Conservation (phyloP, 1,140 invertebrate species). For the Episyrphus balteatus region DNA sequence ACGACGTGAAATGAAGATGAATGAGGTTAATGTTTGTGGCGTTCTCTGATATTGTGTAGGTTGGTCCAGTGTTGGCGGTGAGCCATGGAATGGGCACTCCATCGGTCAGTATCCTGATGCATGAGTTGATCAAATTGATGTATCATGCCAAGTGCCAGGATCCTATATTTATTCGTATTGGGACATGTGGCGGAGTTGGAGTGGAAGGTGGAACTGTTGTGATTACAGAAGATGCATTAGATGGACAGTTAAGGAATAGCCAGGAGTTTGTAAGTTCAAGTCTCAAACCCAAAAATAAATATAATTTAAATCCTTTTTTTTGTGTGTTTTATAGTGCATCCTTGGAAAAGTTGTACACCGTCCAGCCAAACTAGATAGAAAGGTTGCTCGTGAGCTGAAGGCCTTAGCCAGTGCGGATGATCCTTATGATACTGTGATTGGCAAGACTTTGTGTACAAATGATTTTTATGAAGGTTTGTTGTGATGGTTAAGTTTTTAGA, state of each 20-base stretch:
- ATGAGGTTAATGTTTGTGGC: neutral
- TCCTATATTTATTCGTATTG: conserved; percentile 83
- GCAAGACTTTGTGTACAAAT: conserved; percentile 91
- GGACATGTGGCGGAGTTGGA: conserved; percentile 88
- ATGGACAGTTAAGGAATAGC: conserved; percentile 61
- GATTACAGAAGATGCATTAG: conserved; percentile 76
- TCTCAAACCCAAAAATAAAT: neutral
- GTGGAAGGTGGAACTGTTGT: conserved; percentile 79
- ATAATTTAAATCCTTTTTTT: conserved; percentile 1
- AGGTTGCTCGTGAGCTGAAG: conserved; percentile 67
- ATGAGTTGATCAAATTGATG: conserved; percentile 89
- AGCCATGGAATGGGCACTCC: conserved; percentile 92
- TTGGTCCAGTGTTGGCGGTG: conserved; percentile 31
- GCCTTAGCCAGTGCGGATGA: conserved; percentile 58
- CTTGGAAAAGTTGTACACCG: conserved; percentile 75
- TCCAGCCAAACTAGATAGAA: conserved; percentile 70
- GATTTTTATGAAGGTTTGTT: conserved; percentile 92
- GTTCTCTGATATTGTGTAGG: neutral
- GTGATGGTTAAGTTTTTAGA: neutral
- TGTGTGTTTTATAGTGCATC: conserved; percentile 62
- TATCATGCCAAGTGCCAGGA: conserved; percentile 80
- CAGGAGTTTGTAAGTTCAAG: conserved; percentile 49
- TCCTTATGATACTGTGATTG: conserved; percentile 74
- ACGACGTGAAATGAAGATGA: neutral
- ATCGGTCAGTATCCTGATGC: conserved; percentile 80